Percentiles rank a stretch among this genome's conserved stretches.
Conservation (phyloP, 2,113 vertebrate species). For the Heterocephalus glaber region DNA sequence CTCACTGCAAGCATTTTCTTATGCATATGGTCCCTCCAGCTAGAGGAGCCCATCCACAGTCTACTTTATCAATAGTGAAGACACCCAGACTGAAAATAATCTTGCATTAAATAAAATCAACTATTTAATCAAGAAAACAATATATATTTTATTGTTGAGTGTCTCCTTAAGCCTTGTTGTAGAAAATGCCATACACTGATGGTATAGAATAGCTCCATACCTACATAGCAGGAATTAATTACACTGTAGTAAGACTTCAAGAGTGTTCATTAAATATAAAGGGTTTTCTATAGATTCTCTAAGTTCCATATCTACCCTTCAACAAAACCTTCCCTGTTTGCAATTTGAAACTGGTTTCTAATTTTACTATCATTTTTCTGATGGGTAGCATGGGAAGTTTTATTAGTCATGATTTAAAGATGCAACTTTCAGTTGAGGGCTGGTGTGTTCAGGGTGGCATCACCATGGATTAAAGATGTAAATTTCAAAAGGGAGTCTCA, state of each 20-base stretch:
- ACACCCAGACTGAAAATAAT: constrained; percentile 75
- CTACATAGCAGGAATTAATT: neutral
- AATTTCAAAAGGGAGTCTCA: constrained; percentile 56
- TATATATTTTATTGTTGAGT: constrained; percentile 39
- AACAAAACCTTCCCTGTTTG: neutral
- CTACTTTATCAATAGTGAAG: constrained; percentile 79
- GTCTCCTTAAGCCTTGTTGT: constrained; percentile 17
- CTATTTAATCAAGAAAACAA: constrained; percentile 42
- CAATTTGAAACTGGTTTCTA: constrained; percentile 33
- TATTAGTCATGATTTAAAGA: constrained; percentile 42
- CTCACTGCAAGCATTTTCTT: constrained; percentile 72
- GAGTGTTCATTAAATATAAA: neutral
- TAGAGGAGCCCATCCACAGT: constrained; percentile 61
- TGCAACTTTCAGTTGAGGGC: neutral
- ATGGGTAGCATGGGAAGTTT: neutral
- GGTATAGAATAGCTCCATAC: neutral
- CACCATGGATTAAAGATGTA: neutral
- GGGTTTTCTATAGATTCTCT: neutral
- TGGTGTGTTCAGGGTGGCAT: too few species aligned
- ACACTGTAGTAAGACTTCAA: constrained; percentile 21
- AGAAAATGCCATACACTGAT: neutral
- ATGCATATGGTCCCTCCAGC: constrained; percentile 78
- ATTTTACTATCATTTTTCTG: neutral
- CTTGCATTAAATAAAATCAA: constrained; percentile 60
- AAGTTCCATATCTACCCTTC: neutral